Evolutionary conservation across 2,113 vertebrate species (phyloP).

Genomic region (Sceloporus tristichus): DNA sequence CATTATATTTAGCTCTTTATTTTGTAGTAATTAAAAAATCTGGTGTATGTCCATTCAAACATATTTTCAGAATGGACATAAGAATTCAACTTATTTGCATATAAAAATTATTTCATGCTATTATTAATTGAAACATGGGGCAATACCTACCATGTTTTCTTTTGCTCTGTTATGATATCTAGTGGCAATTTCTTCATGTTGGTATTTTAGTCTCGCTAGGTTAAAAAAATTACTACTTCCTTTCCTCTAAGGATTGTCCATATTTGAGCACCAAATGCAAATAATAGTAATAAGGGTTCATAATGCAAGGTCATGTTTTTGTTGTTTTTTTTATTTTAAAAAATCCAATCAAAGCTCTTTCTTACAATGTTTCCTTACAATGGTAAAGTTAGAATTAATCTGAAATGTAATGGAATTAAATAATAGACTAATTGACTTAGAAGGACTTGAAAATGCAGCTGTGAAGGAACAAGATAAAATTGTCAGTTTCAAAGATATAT

Average conservation of each 20-base stretch:
- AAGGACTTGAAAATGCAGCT: no score
- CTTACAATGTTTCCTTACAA: background rate
- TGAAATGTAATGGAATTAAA: background rate
- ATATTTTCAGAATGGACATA: no score
- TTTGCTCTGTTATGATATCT: background rate
- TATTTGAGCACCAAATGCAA: conserved; percentile 2
- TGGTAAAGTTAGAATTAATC: conserved; percentile 12
- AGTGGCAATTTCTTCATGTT: conserved; percentile 12
- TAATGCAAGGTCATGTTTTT: background rate
- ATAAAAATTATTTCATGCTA: no score
- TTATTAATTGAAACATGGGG: no score
- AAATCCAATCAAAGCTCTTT: conserved; percentile 22
- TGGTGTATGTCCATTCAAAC: no score
- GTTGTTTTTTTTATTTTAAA: background rate
- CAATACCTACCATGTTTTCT: background rate
- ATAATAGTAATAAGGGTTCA: background rate
- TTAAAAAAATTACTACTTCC: background rate
- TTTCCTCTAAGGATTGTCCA: background rate
- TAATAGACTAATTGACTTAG: background rate
- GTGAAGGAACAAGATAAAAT: no score
- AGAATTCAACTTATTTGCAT: no score
- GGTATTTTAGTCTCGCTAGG: conserved; percentile 21
- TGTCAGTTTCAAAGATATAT: no score
- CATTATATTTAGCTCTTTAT: no score
- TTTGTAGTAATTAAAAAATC: no score